phyloP scores from a whole-genome alignment of 2,888 invertebrate species.

The Xylophagus ater region DNA sequence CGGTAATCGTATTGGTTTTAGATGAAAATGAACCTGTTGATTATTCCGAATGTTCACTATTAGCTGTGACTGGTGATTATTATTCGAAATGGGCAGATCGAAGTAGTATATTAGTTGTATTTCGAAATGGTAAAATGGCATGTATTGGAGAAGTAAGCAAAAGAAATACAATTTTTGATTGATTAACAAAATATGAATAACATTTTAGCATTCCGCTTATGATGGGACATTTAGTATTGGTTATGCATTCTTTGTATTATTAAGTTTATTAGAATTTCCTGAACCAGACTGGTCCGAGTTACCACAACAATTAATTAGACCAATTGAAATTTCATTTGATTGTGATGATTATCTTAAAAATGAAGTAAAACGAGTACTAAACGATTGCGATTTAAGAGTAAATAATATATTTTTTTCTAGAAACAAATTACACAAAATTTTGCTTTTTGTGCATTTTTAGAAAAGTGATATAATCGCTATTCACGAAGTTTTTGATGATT shows the following conservation, averaged over 20 bases:
- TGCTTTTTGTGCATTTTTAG: slow-evolving; percentile 19
- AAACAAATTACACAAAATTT: not conserved
- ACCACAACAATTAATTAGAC: no score
- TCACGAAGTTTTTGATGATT: slow-evolving; percentile 37
- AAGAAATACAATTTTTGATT: slow-evolving; percentile 1
- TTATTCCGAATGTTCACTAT: slow-evolving; percentile 34
- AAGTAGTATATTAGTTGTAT: slow-evolving; percentile 39
- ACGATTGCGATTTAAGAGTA: slow-evolving; percentile 33
- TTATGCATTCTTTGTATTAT: slow-evolving; percentile 30
- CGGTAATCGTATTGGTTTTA: slow-evolving; percentile 32
- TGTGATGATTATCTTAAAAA: slow-evolving; percentile 36
- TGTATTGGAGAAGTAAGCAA: slow-evolving; percentile 44
- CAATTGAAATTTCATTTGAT: slow-evolving; percentile 41
- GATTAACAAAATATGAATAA: slow-evolving; percentile 2
- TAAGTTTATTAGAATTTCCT: slow-evolving; percentile 30
- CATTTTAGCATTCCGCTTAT: slow-evolving; percentile 32
- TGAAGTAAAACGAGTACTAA: slow-evolving; percentile 38
- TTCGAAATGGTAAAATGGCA: slow-evolving; percentile 42
- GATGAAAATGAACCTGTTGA: slow-evolving; percentile 36
- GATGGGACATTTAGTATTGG: slow-evolving; percentile 37
- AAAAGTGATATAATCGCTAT: slow-evolving; percentile 32
- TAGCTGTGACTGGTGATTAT: slow-evolving; percentile 41
- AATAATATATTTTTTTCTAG: slow-evolving; percentile 10
- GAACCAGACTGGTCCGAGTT: slow-evolving; percentile 32
- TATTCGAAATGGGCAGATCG: slow-evolving; percentile 50